Base-by-base conservation (phyloP, 1,140 invertebrate species). In the Sesamia nonagrioides region DNA sequence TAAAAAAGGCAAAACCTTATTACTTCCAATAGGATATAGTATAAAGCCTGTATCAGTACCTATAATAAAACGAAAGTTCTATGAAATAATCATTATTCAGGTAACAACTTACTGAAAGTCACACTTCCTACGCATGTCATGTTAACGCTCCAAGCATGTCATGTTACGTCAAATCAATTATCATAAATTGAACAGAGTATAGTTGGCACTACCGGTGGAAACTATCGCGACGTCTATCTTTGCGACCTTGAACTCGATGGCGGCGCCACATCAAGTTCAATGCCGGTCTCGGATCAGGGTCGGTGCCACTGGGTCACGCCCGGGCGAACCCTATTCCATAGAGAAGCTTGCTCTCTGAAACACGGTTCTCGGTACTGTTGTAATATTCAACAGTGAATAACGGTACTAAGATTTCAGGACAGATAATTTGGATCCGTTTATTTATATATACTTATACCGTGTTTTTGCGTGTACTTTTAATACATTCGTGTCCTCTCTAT, bases 231-330 rank as follows among this genome's bases (percentile, higher is more conserved):
- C 17, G 61, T 66, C 61, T 66, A 42, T 66, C 42, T 27, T 4
- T 33, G 66, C 27, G 66, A 50, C 66, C 50, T 50, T 68, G 63
- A 68, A 48, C 66, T 27, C 18, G 63, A n/a, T 33, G 13, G 37
- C n/a, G 27, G 8, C 17, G 21, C 11, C 13, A 6, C 8, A 1
- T 13, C 66, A 48, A 69, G 66, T 69, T 69, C 66, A 69, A 48
- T 50, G 66, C 18, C 66, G 21, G 60, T 18, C 15, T 7, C 9
- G 9, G 56, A 35, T 27, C 18, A 27, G 33, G 61, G 61, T 42
- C 37, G 17, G 17, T 18, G 61, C 11, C 66, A 69, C 0, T 50
- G 5, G 42, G 66, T 69, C 40, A 50, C 37, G n/a, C 60, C 7
- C 35, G n/a, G n/a, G 5, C 8, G 13, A 13, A 6, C 37, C n/a